These are phyloP conservation scores for Gila orcuttii DNA, from an alignment of 2,113 vertebrate species.

Conservation along the genomic window DNA sequence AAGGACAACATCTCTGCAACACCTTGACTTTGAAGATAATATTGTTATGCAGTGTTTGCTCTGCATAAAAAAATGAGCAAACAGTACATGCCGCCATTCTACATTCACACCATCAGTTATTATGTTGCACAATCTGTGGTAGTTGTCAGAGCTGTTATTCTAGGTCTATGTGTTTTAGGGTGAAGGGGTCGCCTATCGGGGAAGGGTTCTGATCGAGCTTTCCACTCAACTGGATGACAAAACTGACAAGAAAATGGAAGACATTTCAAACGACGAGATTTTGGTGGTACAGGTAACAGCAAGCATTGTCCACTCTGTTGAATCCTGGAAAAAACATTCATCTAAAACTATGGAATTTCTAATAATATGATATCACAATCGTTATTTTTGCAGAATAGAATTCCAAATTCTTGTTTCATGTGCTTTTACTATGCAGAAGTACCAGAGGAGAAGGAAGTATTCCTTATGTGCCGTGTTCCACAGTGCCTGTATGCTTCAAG, in stretches of 20 bases:
- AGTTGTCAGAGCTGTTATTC: slow-evolving; percentile 26
- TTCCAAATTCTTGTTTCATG: background rate
- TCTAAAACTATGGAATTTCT: background rate
- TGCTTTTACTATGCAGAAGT: slow-evolving; percentile 78
- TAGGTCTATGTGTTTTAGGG: slow-evolving; percentile 77
- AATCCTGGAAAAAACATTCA: background rate
- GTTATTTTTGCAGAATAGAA: background rate
- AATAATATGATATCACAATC: background rate
- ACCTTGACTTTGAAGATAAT: background rate
- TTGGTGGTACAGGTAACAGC: slow-evolving; percentile 88
- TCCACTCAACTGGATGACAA: slow-evolving; percentile 85
- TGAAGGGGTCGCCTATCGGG: slow-evolving; percentile 94
- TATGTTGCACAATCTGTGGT: slow-evolving; percentile 3
- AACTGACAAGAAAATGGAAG: slow-evolving; percentile 81
- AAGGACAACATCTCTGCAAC: slow-evolving; percentile 1
- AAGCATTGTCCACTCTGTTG: background rate
- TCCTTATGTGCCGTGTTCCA: slow-evolving; percentile 93
- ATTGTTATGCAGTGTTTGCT: slow-evolving; percentile 39
- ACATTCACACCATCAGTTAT: background rate
- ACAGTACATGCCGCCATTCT: slow-evolving; percentile 1
- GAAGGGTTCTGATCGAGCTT: slow-evolving; percentile 89
- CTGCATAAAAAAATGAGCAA: slow-evolving; percentile 14
- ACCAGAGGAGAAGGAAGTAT: slow-evolving; percentile 93
- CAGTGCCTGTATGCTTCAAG: slow-evolving; percentile 91
- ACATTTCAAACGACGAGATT: slow-evolving; percentile 87